A percentile compares a stretch with the other conserved stretches of the same genome.
Evolutionary conservation across 2,113 vertebrate genomes (phyloP).

Genomic region (Caloenas nicobarica): DNA sequence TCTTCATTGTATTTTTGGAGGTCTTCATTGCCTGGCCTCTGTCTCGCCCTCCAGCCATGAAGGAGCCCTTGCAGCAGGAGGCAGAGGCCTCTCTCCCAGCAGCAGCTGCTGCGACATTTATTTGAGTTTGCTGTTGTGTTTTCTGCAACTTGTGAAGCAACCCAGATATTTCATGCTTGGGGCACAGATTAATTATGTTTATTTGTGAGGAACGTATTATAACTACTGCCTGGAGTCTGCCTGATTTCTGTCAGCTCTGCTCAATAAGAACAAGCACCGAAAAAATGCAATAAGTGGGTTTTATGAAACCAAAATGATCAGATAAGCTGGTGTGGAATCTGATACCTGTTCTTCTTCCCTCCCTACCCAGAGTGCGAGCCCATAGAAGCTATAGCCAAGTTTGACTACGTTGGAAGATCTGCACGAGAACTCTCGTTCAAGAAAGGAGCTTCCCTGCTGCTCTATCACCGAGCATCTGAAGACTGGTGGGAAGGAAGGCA

Average conservation of each 20-base stretch:
- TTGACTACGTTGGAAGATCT: constrained; percentile 94
- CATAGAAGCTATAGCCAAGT: constrained; percentile 98
- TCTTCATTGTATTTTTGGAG: neutral
- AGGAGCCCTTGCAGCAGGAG: neutral
- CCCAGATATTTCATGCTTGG: neutral
- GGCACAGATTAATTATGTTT: neutral
- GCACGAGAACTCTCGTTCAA: constrained; percentile 97
- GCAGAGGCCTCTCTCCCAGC: neutral
- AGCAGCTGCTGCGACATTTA: neutral
- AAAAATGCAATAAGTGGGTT: neutral
- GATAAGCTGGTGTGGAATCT: neutral
- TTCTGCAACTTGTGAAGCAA: neutral
- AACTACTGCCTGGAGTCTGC: neutral
- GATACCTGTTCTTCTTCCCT: neutral
- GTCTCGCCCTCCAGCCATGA: neutral
- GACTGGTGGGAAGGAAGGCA: constrained; percentile 99
- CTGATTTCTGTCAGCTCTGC: neutral
- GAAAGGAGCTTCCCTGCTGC: constrained; percentile 95
- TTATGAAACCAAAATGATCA: neutral
- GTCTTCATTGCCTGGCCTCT: neutral
- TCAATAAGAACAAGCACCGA: neutral
- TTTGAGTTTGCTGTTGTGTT: neutral
- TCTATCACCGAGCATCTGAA: constrained; percentile 95
- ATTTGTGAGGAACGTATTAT: neutral
- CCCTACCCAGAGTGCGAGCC: constrained; percentile 89